phyloP scores from a whole-genome alignment of 30 jellyfish, hydroid and myxozoan genomes.

The Hydractinia echinata region DNA sequence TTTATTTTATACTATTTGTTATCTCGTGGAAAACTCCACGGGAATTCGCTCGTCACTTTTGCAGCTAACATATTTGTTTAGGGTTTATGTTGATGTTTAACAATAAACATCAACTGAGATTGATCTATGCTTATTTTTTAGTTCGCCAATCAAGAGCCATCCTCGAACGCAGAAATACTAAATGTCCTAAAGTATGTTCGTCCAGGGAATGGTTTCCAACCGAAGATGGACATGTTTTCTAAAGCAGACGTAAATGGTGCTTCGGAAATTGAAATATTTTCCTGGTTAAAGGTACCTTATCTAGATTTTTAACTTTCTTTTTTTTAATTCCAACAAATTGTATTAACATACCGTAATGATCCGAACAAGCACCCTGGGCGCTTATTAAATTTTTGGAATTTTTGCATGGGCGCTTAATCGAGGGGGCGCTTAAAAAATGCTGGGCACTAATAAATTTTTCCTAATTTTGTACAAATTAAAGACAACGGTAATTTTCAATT shows the following conservation, averaged over 20 bases:
- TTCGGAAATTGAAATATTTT: slow-evolving; percentile 43
- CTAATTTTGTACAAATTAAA: neutral
- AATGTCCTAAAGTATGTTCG: slow-evolving; percentile 74
- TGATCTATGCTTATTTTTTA: slow-evolving; percentile 17
- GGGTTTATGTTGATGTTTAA: too few species aligned
- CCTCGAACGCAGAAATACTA: slow-evolving; percentile 60
- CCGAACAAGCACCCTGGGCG: slow-evolving; percentile 15
- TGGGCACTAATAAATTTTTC: slow-evolving; percentile 1
- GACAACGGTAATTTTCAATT: slow-evolving; percentile 1
- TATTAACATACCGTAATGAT: neutral
- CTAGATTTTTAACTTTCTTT: neutral
- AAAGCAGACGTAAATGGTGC: slow-evolving; percentile 90
- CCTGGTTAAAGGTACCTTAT: slow-evolving; percentile 69
- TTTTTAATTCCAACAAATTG: neutral
- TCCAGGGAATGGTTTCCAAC: slow-evolving; percentile 91
- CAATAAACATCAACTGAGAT: neutral
- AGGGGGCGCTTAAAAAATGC: slow-evolving; percentile 6
- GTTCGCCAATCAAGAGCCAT: slow-evolving; percentile 93
- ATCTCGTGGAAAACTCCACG: too few species aligned
- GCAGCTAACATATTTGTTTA: too few species aligned
- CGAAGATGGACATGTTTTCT: slow-evolving; percentile 57
- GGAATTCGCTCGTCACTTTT: too few species aligned
- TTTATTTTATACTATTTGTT: too few species aligned
- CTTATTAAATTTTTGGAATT: slow-evolving; percentile 1
- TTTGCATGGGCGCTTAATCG: slow-evolving; percentile 13